phyloP scores from a whole-genome alignment of 2,888 invertebrate genomes.

The Drosophila recens region DNA sequence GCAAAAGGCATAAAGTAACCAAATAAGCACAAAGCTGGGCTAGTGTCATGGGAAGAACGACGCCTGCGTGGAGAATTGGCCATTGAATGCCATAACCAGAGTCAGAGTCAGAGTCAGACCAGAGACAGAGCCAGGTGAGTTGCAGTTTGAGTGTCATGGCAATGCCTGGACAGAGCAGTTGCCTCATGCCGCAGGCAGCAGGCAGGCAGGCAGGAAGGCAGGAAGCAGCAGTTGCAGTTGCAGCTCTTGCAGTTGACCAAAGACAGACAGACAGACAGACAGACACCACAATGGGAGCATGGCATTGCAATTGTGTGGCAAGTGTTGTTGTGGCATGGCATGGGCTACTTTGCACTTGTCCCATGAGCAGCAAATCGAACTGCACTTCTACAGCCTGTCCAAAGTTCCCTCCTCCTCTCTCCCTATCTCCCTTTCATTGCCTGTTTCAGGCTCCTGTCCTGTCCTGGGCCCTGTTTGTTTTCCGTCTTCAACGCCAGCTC shows the following conservation, averaged over 20 bases:
- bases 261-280: constrained; percentile 28
- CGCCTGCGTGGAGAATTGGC: constrained; percentile 74
- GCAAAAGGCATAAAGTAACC: constrained; percentile 76
- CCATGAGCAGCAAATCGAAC: constrained; percentile 37
- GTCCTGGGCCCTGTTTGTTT: constrained; percentile 24
- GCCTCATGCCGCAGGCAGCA: constrained; percentile 34
- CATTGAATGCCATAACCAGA: constrained; percentile 59
- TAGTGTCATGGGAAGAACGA: constrained; percentile 75
- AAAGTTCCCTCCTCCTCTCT: neutral
- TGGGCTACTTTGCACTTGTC: constrained; percentile 75
- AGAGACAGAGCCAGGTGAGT: constrained; percentile 59
- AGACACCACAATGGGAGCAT: constrained; percentile 76
- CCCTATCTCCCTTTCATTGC: neutral
- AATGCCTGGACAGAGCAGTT: constrained; percentile 37
- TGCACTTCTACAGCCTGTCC: constrained; percentile 8
- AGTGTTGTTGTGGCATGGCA: constrained; percentile 48
- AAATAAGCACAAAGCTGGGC: constrained; percentile 70
- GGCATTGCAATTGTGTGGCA: constrained; percentile 48
- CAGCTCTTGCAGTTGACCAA: constrained; percentile 62
- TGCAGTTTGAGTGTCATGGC: constrained; percentile 60
- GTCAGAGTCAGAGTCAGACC: constrained; percentile 43
- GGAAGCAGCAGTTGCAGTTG: constrained; percentile 62
- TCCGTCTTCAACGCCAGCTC: constrained; percentile 16
- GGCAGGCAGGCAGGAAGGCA: constrained; percentile 46
- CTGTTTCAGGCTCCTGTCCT: constrained; percentile 11